Conservation (phyloP, 2,888 invertebrate genomes). For the Adineta ricciae region DNA sequence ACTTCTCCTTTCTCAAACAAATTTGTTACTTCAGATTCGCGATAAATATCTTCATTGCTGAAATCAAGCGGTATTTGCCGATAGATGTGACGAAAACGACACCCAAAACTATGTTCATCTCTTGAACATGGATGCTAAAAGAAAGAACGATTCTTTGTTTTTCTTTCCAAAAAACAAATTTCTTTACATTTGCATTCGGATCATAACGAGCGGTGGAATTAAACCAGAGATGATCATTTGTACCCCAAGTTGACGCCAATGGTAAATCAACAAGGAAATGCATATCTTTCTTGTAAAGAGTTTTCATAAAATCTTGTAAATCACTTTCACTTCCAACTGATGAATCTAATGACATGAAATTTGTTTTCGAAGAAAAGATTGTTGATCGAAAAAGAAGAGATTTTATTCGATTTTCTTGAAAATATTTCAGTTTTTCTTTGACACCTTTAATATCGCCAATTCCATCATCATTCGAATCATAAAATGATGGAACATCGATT, state of each 20-base stretch:
- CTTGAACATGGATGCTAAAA: background rate
- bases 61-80: background rate
- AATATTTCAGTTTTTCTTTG: background rate
- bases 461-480: slow-evolving; percentile 73
- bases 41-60: background rate
- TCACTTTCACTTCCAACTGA: background rate
- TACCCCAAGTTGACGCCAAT: background rate
- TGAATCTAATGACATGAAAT: background rate
- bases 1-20: background rate
- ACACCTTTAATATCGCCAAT: slow-evolving; percentile 70
- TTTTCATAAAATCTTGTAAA: background rate
- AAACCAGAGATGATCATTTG: background rate
- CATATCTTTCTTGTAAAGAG: background rate
- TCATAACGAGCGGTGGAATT: background rate
- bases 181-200: background rate
- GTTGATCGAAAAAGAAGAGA: background rate
- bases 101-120: background rate
- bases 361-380: background rate
- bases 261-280: background rate
- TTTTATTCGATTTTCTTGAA: background rate
- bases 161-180: background rate
- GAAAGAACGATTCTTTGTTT: no score
- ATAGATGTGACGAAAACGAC: background rate
- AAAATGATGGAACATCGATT: slow-evolving; percentile 58
- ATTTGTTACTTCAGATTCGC: background rate